phyloP scores from a whole-genome alignment of 2,113 vertebrate genomes.

The Rhabdomys dilectus region DNA sequence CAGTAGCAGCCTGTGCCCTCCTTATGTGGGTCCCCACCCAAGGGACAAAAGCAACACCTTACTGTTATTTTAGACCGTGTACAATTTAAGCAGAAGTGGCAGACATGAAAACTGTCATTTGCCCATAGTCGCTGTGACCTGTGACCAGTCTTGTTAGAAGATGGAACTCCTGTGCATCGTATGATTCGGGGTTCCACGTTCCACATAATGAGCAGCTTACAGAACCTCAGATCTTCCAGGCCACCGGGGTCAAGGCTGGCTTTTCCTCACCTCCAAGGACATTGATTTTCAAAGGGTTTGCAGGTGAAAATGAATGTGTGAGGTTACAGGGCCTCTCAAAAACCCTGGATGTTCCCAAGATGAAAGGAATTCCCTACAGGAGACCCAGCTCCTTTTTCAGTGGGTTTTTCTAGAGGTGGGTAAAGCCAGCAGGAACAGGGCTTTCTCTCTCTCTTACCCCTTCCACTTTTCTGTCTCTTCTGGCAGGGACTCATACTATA shows the following conservation, averaged over 20 bases:
- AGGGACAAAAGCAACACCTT: neutral
- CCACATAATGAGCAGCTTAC: constrained; percentile 70
- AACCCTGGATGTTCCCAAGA: neutral
- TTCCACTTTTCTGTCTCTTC: constrained; percentile 24
- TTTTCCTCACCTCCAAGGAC: neutral
- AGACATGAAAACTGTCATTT: constrained; percentile 65
- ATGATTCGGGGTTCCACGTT: constrained; percentile 76
- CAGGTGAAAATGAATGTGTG: neutral
- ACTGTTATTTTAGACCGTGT: constrained; percentile 61
- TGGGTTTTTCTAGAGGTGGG: neutral
- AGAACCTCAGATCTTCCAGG: constrained; percentile 67
- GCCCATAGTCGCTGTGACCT: constrained; percentile 68
- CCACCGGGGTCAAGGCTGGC: neutral
- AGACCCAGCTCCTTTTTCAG: neutral
- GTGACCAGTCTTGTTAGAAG: constrained; percentile 68
- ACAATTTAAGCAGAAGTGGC: constrained; percentile 22
- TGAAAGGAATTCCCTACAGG: constrained; percentile 5
- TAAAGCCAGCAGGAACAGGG: neutral
- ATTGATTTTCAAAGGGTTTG: constrained; percentile 22
- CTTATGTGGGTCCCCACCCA: neutral
- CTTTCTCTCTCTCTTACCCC: no score
- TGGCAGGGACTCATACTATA: neutral
- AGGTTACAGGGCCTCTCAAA: neutral
- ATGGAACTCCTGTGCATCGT: no score
- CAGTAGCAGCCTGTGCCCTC: neutral